Evolutionary conservation across 1,140 invertebrate genomes (phyloP), one percentile per base, ranked within the genome.

Genomic region (Myzus persicae): DNA sequence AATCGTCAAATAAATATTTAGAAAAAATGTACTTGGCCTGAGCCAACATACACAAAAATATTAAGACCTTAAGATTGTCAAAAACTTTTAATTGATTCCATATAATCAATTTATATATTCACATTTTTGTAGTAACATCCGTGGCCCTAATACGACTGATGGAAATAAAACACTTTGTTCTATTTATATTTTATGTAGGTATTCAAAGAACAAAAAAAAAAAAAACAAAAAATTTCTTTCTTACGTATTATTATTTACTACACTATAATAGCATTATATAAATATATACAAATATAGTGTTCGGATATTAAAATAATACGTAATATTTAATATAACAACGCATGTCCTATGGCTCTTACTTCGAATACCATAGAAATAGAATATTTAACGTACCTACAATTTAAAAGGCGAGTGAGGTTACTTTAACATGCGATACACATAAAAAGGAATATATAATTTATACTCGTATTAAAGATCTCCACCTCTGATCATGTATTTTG

Each of bases 381-480:
- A 76, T 76, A 76, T 76, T 76, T 14, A 76, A 76, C 31, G 31
- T 76, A 76, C 31, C 31, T 76, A 76, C 31, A 51, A n/a, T n/a
- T 76, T n/a, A 36, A n/a, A 76, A n/a, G 14, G 18, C 59, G 14
- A 76, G 31, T n/a, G 59, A n/a, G n/a, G 59, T 76, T n/a, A n/a
- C 59, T 76, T 24, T 76, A 76, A 76, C 59, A 76, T 76, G 59
- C 59, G 2, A 76, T 76, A n/a, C n/a, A 76, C 59, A 76, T 76
- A 36, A n/a, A 76, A 76, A 76, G 59, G 59, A 76, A 76, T n/a
- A n/a, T n/a, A n/a, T n/a, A 76, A n/a, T 76, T 76, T 76, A 76
- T 76, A n/a, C 4, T n/a, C 31, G 14, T 76, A 18, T n/a, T 76
- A n/a, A 76, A 76, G 59, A 76, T 76, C 59, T n/a, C 36, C 14